These are phyloP conservation scores for Oryzias sinensis DNA, from an alignment of 2,797 vertebrate species.

Conservation along the genomic window DNA sequence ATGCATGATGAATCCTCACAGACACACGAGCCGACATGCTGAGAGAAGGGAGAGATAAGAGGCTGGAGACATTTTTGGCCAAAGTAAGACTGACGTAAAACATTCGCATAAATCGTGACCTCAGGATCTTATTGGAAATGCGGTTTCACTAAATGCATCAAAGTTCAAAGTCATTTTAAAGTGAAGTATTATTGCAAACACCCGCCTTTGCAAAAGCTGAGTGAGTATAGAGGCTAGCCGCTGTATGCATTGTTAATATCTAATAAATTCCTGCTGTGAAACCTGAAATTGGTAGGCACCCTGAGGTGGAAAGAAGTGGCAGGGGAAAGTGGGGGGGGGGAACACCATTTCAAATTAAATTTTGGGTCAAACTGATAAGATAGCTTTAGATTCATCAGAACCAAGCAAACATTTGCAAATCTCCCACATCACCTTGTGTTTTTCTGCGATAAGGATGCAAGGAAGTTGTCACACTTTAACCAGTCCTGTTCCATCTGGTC, in stretches of 20 bases:
- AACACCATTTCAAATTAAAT: conserved; percentile 26
- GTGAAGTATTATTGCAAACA: conserved; percentile 24
- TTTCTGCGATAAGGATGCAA: conserved; percentile 6
- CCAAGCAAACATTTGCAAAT: conserved; percentile 13
- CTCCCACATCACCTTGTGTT: neutral
- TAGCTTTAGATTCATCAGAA: conserved; percentile 37
- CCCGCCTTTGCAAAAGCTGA: neutral
- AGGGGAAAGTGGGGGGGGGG: conserved; percentile 18
- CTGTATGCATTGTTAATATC: conserved; percentile 56
- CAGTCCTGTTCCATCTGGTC: conserved; percentile 20
- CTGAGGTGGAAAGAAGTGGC: conserved; percentile 45
- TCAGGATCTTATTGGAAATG: conserved; percentile 21
- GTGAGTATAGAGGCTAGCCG: conserved; percentile 44
- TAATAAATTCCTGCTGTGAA: conserved; percentile 50
- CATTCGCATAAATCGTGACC: conserved; percentile 42
- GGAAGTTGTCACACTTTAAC: conserved; percentile 22
- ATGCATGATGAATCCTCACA: conserved; percentile 74
- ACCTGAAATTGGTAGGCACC: conserved; percentile 39
- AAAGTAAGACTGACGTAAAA: conserved; percentile 44
- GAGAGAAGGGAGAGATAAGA: conserved; percentile 62
- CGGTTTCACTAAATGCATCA: conserved; percentile 32
- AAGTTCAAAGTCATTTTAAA: conserved; percentile 34
- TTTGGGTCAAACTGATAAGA: conserved; percentile 35
- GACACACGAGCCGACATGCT: conserved; percentile 60
- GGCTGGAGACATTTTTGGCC: conserved; percentile 51